Percentiles rank a stretch among this genome's conserved stretches.
These are phyloP conservation scores for Drosophila quinaria DNA, from an alignment of 2,888 invertebrate genomes.

Conservation along the genomic window DNA sequence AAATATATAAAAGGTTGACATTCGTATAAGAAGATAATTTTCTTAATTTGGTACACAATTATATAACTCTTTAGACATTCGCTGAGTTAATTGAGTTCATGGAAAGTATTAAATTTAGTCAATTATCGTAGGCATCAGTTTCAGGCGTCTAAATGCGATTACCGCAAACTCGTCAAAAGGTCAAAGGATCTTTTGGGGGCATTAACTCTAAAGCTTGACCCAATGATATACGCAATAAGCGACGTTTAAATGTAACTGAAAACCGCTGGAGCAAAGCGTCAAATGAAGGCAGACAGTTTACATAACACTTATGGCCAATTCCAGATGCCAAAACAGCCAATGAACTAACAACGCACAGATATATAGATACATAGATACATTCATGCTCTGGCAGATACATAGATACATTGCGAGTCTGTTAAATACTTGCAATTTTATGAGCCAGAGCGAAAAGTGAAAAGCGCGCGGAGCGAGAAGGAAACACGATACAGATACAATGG, in stretches of 20 bases:
- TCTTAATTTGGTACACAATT: not conserved
- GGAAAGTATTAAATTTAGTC: not conserved
- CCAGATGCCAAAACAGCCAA: slow-evolving; percentile 51
- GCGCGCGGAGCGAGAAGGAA: slow-evolving; percentile 42
- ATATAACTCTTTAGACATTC: not conserved
- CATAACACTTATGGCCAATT: slow-evolving; percentile 52
- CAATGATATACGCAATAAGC: slow-evolving; percentile 19
- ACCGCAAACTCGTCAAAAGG: slow-evolving; percentile 26
- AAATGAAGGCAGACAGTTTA: slow-evolving; percentile 63
- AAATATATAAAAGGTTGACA: too few relatives aligned
- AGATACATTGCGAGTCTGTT: slow-evolving; percentile 40
- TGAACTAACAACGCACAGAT: slow-evolving; percentile 48
- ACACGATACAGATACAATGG: slow-evolving; percentile 75
- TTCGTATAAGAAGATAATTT: too few relatives aligned
- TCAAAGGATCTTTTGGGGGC: slow-evolving; percentile 35
- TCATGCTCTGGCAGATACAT: slow-evolving; percentile 18
- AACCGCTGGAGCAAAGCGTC: slow-evolving; percentile 31
- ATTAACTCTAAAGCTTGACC: not conserved
- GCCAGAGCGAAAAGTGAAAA: slow-evolving; percentile 70
- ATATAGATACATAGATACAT: slow-evolving; percentile 20
- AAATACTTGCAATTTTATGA: slow-evolving; percentile 73
- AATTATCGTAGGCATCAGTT: slow-evolving; percentile 36
- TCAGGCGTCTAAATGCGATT: slow-evolving; percentile 36
- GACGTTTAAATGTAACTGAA: slow-evolving; percentile 55
- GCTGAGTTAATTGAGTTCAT: not conserved